Evolutionary conservation across 2,888 invertebrate species (phyloP).

Genomic region (Melanostoma mellinum): DNA sequence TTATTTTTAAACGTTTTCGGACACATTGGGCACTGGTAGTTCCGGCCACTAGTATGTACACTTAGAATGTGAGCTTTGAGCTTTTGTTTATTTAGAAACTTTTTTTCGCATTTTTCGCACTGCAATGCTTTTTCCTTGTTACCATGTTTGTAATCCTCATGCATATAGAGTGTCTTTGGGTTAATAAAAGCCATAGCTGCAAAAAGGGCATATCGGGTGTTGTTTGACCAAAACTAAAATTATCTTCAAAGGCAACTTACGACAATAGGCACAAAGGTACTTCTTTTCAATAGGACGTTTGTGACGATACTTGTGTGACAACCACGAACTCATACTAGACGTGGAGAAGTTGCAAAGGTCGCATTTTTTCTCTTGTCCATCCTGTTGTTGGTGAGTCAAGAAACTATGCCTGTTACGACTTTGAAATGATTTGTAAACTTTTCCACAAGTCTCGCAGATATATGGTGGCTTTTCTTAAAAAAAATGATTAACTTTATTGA

Average conservation of each 20-base stretch:
- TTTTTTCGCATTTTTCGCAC: constrained; percentile 38
- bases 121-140: constrained; percentile 33
- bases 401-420: constrained; percentile 23
- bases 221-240: too few relatives aligned
- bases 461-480: constrained; percentile 40
- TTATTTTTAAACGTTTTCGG: constrained; percentile 74
- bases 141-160: constrained; percentile 65
- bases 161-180: constrained; percentile 58
- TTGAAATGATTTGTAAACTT: constrained; percentile 22
- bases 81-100: constrained; percentile 23
- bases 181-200: constrained; percentile 63
- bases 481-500: neutral
- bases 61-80: constrained; percentile 36
- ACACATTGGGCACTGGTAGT: constrained; percentile 73
- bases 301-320: constrained; percentile 30
- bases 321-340: constrained; percentile 5
- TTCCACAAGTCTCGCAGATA: constrained; percentile 25
- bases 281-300: constrained; percentile 37
- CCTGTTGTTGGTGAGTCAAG: constrained; percentile 16
- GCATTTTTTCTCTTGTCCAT: constrained; percentile 29
- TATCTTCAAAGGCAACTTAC: constrained; percentile 13
- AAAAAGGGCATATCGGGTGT: constrained; percentile 3
- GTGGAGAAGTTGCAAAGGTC: constrained; percentile 13
- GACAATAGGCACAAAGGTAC: constrained; percentile 44
- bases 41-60: constrained; percentile 48